Evolutionary conservation across 30 jellyfish, hydroid and myxozoan genomes (phyloP).

Genomic region (Turritopsis dohrnii): DNA sequence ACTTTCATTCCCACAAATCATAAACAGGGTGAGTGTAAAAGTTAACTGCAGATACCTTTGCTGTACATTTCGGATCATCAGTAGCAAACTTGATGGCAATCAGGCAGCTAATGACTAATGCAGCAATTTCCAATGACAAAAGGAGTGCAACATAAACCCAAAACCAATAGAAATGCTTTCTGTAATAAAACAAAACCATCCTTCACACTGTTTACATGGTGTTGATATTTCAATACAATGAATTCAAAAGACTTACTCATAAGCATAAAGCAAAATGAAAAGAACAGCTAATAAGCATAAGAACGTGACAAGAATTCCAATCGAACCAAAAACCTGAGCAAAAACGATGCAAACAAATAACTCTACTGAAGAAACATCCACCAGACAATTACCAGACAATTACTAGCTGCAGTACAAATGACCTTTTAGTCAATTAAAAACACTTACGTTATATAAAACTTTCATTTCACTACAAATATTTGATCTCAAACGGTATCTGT

Average conservation of each 20-base stretch:
- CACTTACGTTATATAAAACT: background rate
- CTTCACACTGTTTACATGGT: no score
- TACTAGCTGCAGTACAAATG: no score
- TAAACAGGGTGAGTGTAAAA: background rate
- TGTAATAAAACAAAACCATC: background rate
- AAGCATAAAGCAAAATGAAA: background rate
- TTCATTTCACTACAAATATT: background rate
- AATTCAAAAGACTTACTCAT: background rate
- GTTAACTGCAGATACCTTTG: slow-evolving; percentile 1
- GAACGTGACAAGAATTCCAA: background rate
- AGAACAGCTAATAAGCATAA: background rate
- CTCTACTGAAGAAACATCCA: background rate
- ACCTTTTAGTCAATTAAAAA: no score
- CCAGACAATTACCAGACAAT: no score
- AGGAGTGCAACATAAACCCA: background rate
- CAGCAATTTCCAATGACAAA: background rate
- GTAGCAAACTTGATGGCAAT: background rate
- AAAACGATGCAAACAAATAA: background rate
- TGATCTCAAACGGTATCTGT: background rate
- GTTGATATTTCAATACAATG: no score
- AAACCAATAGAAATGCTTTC: background rate
- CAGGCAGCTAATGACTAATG: background rate
- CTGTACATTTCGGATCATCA: background rate
- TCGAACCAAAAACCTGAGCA: background rate
- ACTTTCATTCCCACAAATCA: background rate